These are phyloP conservation scores for Aphelenchoides avenae DNA, from an alignment of 1,140 invertebrate species.

Conservation along the genomic window DNA sequence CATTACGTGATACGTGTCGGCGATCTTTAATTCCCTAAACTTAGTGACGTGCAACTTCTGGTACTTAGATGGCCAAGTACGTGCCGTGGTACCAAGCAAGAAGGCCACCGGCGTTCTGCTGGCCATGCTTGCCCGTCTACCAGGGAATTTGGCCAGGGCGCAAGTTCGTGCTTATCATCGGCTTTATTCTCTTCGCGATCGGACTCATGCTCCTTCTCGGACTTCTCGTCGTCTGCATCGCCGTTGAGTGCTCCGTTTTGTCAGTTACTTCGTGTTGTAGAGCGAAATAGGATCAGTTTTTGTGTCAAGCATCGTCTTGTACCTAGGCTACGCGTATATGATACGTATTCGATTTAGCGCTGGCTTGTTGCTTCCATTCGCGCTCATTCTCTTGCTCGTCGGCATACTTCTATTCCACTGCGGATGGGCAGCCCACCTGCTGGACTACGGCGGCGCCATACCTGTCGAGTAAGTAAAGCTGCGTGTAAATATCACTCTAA, in stretches of 20 bases:
- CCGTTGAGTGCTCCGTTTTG: slow-evolving; percentile 52
- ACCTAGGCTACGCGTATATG: not conserved
- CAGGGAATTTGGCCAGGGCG: slow-evolving; percentile 45
- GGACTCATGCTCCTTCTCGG: slow-evolving; percentile 47
- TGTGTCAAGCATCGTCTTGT: not conserved
- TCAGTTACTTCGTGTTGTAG: slow-evolving; percentile 15
- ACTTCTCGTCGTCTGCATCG: slow-evolving; percentile 53
- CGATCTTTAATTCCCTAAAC: too few relatives aligned
- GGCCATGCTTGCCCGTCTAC: slow-evolving; percentile 55
- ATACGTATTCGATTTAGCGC: slow-evolving; percentile 45
- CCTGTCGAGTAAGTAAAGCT: slow-evolving; percentile 43
- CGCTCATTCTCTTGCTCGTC: slow-evolving; percentile 55
- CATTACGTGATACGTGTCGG: too few relatives aligned
- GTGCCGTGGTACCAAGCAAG: slow-evolving; percentile 54
- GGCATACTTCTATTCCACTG: slow-evolving; percentile 56
- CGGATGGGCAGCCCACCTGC: slow-evolving; percentile 56
- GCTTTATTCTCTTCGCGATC: slow-evolving; percentile 49
- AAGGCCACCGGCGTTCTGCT: slow-evolving; percentile 51
- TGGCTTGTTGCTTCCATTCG: slow-evolving; percentile 49
- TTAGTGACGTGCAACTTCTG: too few relatives aligned
- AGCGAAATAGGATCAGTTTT: slow-evolving; percentile 16
- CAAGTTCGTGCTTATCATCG: slow-evolving; percentile 51
- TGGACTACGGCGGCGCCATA: slow-evolving; percentile 46
- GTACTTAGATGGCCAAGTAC: slow-evolving; percentile 43
- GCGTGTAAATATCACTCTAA: too few relatives aligned